phyloP scores from a whole-genome alignment of 2,888 invertebrate genomes.

The Troilus luridus region DNA sequence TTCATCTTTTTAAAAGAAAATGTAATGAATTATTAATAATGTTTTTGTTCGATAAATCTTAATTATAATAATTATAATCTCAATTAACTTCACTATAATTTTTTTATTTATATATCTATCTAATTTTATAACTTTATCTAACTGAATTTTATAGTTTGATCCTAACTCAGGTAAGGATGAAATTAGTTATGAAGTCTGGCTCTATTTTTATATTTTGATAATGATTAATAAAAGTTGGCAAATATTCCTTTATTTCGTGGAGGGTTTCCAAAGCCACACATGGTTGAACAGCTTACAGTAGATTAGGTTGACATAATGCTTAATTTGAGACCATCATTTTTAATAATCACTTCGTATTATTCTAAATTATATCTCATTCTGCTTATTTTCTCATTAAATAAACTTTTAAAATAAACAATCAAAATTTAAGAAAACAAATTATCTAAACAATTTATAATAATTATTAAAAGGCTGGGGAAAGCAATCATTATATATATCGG shows the following conservation, averaged over 20 bases:
- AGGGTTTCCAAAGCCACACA: background rate
- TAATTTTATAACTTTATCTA: no score
- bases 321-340: background rate
- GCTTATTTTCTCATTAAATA: background rate
- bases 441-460: background rate
- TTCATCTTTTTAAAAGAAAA: no score
- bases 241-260: background rate
- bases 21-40: no score
- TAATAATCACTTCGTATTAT: background rate
- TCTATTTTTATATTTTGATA: background rate
- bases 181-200: background rate
- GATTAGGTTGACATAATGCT: background rate
- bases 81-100: no score
- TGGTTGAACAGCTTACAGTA: conserved; percentile 9
- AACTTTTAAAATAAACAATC: background rate
- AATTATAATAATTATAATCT: no score
- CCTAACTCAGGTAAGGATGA: background rate
- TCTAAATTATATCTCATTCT: background rate
- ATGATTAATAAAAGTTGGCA: conserved; percentile 8
- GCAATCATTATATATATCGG: no score
- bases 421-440: background rate
- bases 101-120: no score
- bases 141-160: background rate
- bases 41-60: no score
- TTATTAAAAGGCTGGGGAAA: background rate